A percentile compares a stretch with the other conserved stretches of the same genome.
Conservation (phyloP, 30 jellyfish, hydroid and myxozoan genomes). For the Aurelia aurita complex sp. Pacific region DNA sequence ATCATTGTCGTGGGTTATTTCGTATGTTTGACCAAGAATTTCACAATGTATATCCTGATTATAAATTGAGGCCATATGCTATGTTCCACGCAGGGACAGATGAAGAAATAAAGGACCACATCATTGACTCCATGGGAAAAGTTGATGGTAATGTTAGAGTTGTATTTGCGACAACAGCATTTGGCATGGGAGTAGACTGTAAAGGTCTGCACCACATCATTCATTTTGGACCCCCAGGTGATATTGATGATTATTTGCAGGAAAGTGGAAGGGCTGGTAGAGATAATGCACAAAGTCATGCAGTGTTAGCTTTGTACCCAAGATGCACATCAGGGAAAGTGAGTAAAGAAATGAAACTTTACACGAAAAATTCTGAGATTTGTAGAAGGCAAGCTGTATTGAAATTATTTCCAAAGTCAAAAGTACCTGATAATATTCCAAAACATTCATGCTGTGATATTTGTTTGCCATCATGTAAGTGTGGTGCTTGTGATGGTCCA, state of each 20-base stretch:
- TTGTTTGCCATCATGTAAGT: conserved; percentile 3
- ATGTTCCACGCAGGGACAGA: conserved; percentile 18
- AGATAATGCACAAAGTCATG: conserved; percentile 21
- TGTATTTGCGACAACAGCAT: conserved; percentile 14
- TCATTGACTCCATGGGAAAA: conserved; percentile 9
- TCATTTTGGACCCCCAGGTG: conserved; percentile 6
- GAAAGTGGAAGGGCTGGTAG: conserved; percentile 26
- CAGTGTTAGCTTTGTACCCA: not conserved
- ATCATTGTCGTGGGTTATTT: not conserved
- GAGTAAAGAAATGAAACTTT: not conserved
- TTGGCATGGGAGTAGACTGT: conserved; percentile 42
- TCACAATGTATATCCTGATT: not conserved
- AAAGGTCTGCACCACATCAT: not conserved
- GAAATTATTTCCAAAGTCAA: not conserved
- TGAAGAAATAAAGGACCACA: conserved; percentile 4
- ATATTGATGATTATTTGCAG: conserved; percentile 9
- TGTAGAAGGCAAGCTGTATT: conserved; percentile 15
- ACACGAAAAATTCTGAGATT: not conserved
- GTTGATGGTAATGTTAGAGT: conserved; percentile 9
- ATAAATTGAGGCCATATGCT: conserved; percentile 11
- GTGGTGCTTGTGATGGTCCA: conserved; percentile 11
- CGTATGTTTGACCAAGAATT: conserved; percentile 1
- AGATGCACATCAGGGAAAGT: conserved; percentile 12
- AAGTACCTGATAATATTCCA: not conserved
- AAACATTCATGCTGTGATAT: conserved; percentile 18